Evolutionary conservation across 2,888 invertebrate genomes (phyloP).

Genomic region (Hirtodrosophila duncani): DNA sequence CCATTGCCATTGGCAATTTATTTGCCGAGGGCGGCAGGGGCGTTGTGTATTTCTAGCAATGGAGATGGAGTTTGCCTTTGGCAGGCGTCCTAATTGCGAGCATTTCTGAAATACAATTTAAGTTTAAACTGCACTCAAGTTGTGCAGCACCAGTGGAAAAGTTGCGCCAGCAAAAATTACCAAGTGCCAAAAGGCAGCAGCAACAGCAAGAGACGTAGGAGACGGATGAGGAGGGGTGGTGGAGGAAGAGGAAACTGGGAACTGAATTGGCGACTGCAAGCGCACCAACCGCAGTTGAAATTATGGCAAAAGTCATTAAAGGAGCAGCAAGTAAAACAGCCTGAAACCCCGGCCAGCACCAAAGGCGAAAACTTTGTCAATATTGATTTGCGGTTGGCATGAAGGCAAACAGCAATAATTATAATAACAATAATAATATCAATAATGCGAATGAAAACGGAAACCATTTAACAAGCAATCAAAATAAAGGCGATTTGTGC

Average conservation of each 20-base stretch:
- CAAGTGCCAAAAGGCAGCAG: slow-evolving; percentile 49
- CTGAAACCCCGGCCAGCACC: slow-evolving; percentile 10
- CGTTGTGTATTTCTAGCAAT: slow-evolving; percentile 1
- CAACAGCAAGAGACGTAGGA: slow-evolving; percentile 4
- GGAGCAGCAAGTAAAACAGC: slow-evolving; percentile 33
- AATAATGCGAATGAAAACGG: slow-evolving; percentile 28
- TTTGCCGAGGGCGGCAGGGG: slow-evolving; percentile 42
- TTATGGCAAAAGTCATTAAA: slow-evolving; percentile 68
- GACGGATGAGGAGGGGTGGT: neutral
- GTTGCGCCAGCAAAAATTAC: slow-evolving; percentile 61
- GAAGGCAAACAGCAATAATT: slow-evolving; percentile 41
- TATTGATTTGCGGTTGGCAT: slow-evolving; percentile 61
- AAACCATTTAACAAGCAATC: slow-evolving; percentile 39
- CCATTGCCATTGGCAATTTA: slow-evolving; percentile 61
- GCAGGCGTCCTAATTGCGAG: slow-evolving; percentile 73
- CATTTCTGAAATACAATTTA: slow-evolving; percentile 74
- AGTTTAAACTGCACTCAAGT: slow-evolving; percentile 74
- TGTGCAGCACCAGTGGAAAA: slow-evolving; percentile 44
- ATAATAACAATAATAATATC: slow-evolving; percentile 36
- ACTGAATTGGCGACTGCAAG: slow-evolving; percentile 36
- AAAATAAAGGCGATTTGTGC: slow-evolving; percentile 35
- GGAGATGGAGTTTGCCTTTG: slow-evolving; percentile 47
- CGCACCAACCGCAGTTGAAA: slow-evolving; percentile 43
- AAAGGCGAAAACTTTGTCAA: slow-evolving; percentile 51
- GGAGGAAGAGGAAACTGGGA: slow-evolving; percentile 13